Percentiles rank a stretch among this genome's conserved stretches.
Conservation (phyloP, 2,888 invertebrate genomes). For the Ptilodon capucinus region DNA sequence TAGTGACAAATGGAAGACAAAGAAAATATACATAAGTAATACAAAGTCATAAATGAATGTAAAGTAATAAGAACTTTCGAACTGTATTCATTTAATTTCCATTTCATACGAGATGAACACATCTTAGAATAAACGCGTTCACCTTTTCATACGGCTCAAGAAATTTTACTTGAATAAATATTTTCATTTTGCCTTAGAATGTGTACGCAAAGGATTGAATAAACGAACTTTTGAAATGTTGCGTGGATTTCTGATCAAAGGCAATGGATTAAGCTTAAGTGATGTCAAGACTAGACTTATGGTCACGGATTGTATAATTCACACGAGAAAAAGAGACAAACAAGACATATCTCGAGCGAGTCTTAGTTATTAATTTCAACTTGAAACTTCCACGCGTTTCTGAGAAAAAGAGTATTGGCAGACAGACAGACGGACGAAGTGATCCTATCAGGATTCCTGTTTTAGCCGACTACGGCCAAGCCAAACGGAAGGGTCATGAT, state of each 20-base stretch:
- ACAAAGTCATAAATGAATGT: neutral
- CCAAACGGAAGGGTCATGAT: too few species aligned
- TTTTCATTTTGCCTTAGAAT: conserved; percentile 35
- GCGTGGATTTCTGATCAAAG: neutral
- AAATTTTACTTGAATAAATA: conserved; percentile 40
- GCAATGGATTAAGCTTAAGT: neutral
- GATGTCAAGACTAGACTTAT: too few species aligned
- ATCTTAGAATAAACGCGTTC: conserved; percentile 43
- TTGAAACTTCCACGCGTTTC: too few species aligned
- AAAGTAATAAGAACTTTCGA: neutral
- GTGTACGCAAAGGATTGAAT: conserved; percentile 15
- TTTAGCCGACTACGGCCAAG: too few species aligned
- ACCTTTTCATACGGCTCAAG: conserved; percentile 43
- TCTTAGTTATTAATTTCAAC: too few species aligned
- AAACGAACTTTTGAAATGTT: neutral
- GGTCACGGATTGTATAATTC: too few species aligned
- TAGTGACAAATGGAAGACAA: too few species aligned
- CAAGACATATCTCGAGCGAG: too few species aligned
- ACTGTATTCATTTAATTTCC: neutral
- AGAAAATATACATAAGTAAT: neutral
- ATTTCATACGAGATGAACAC: neutral
- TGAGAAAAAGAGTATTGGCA: too few species aligned
- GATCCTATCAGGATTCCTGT: too few species aligned
- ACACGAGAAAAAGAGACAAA: too few species aligned
- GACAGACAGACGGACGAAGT: too few species aligned